Conservation (phyloP, 2,888 invertebrate genomes). For the Scaptomyza tumidula region DNA sequence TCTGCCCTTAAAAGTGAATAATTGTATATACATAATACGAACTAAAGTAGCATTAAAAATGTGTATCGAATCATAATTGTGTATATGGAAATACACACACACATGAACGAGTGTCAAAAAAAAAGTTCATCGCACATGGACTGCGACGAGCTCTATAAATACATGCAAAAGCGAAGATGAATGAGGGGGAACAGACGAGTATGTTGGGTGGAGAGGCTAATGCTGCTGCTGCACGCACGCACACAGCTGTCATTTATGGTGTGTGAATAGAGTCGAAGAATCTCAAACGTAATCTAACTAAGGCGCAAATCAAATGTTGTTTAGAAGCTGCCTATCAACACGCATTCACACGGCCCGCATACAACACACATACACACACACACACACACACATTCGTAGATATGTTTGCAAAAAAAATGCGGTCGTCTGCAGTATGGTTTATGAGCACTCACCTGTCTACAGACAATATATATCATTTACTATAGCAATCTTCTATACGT, state of each 20-base stretch:
- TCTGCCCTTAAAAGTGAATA: slow-evolving; percentile 21
- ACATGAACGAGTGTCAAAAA: slow-evolving; percentile 34
- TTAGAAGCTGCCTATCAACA: slow-evolving; percentile 49
- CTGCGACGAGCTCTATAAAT: slow-evolving; percentile 64
- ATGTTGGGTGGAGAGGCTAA: slow-evolving; percentile 13
- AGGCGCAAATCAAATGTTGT: slow-evolving; percentile 39
- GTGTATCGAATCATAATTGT: slow-evolving; percentile 21
- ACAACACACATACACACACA: slow-evolving; percentile 16
- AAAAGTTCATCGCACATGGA: slow-evolving; percentile 70
- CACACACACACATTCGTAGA: slow-evolving; percentile 5
- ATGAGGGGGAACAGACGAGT: slow-evolving; percentile 6
- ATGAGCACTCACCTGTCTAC: slow-evolving; percentile 46
- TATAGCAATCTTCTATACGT: slow-evolving; percentile 17
- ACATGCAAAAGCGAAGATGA: slow-evolving; percentile 45
- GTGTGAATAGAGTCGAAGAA: slow-evolving; percentile 18
- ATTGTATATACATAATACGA: slow-evolving; percentile 19
- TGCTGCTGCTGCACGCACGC: slow-evolving; percentile 28
- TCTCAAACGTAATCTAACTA: slow-evolving; percentile 34
- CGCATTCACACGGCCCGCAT: slow-evolving; percentile 48
- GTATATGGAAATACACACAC: not conserved
- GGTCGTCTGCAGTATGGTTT: slow-evolving; percentile 50
- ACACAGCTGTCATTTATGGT: slow-evolving; percentile 17
- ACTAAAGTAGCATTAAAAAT: slow-evolving; percentile 25
- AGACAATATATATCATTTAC: slow-evolving; percentile 20
- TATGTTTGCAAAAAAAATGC: slow-evolving; percentile 54